Evolutionary conservation across 2,113 vertebrate genomes (phyloP), one percentile per base, ranked within the genome.

Genomic region (Cyanistes caeruleus): DNA sequence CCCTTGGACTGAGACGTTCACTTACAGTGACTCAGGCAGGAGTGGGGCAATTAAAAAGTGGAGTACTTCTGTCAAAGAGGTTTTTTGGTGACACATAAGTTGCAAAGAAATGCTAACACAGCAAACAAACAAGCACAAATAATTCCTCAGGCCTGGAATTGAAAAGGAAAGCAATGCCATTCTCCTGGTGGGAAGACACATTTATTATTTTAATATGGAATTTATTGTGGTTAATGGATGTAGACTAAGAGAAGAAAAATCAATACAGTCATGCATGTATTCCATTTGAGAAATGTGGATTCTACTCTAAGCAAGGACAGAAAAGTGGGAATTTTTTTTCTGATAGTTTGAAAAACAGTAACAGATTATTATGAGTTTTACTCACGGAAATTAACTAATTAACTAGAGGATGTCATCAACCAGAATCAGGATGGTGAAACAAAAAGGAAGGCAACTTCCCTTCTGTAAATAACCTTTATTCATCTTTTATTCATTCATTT

Each of bases 161-260:
- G 35, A 44, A 84, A 91, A 86, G 44, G 46, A 78, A 81, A 77
- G 65, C 41, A 89, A 68, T 67, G 31, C 43, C 48, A 65, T 82
- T 83, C 64, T 62, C 52, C 49, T 62, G 46, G 43, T 95, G 49
- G 53, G 35, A 77, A 80, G 49, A 55, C 51, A 49, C 41, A 93
- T 65, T 95, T 95, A 73, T 93, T 97, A 92, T 97, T 95, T 89
- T 76, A 81, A n/a, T 90, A 95, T 79, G 53, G 62, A 88, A 88
- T 92, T 92, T 95, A 95, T 76, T 84, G 64, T 94, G 63, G 49
- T 46, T 93, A 75, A 91, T 82, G 53, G 86, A 60, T 89, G 73
- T 58, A 92, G 56, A 91, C 49, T 48, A 83, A 83, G 52, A 97
- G 68, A 80, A 77, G 51, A 70, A 94, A 98, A 96, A 79, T 53